Conservation (phyloP, 2,113 vertebrate species). For the Nannobrachium achirus region DNA sequence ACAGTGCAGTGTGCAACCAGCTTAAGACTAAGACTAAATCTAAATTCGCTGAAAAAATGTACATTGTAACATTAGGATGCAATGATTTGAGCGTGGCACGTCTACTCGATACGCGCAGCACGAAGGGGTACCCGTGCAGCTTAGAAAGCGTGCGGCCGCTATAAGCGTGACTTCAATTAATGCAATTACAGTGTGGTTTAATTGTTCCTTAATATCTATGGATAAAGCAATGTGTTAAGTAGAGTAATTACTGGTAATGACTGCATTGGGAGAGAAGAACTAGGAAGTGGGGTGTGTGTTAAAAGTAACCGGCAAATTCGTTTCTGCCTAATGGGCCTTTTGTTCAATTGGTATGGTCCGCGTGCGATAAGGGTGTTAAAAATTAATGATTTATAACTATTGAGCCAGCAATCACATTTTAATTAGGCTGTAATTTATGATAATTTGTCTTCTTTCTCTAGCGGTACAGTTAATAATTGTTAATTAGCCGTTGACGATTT, state of each 20-base stretch:
- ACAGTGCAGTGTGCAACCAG: too few relatives aligned
- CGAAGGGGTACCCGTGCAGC: conserved; percentile 23
- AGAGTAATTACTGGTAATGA: conserved; percentile 78
- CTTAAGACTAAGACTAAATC: too few relatives aligned
- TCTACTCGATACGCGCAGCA: conserved; percentile 24
- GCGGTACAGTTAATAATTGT: conserved; percentile 80
- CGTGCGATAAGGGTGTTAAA: conserved; percentile 79
- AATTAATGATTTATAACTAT: conserved; percentile 83
- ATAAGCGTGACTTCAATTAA: conserved; percentile 65
- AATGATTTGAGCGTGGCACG: neutral
- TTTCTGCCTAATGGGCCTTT: conserved; percentile 80
- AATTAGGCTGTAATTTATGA: conserved; percentile 83
- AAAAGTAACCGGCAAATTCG: conserved; percentile 70
- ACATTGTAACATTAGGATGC: too few relatives aligned
- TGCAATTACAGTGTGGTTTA: conserved; percentile 71
- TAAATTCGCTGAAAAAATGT: too few relatives aligned
- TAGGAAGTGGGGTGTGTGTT: conserved; percentile 62
- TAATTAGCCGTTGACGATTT: conserved; percentile 79
- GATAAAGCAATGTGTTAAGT: conserved; percentile 72
- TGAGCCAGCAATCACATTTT: conserved; percentile 81
- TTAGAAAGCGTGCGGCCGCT: conserved; percentile 43
- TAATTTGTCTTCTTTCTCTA: conserved; percentile 81
- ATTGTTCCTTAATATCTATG: conserved; percentile 79
- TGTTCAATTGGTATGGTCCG: conserved; percentile 76
- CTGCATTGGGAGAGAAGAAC: conserved; percentile 59